These are phyloP conservation scores for Tachysurus fulvidraco DNA, from an alignment of 2,113 vertebrate genomes.

Conservation along the genomic window DNA sequence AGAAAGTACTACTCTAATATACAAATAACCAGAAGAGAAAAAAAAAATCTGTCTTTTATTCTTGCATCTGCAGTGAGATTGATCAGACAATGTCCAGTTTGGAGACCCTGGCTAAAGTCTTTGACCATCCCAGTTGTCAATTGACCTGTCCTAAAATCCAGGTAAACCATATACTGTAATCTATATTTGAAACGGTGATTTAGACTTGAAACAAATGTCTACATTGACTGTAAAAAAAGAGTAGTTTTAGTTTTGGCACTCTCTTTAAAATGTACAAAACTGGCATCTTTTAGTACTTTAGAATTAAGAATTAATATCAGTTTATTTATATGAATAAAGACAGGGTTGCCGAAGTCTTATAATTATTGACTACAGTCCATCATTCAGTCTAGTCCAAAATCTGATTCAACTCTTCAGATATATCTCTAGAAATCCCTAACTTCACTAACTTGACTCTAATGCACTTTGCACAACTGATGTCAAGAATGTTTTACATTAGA, in stretches of 20 bases:
- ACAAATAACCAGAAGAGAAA: background rate
- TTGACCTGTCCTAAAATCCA: conserved; percentile 66
- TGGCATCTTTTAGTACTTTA: background rate
- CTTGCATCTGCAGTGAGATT: conserved; percentile 75
- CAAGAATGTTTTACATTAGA: background rate
- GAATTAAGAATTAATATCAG: background rate
- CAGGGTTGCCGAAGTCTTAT: background rate
- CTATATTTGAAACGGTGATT: background rate
- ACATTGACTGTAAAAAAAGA: background rate
- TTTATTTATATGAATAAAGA: background rate
- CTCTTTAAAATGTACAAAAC: conserved; percentile 1
- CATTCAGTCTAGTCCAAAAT: background rate
- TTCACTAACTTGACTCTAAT: background rate
- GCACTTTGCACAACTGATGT: background rate
- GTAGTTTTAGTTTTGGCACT: background rate
- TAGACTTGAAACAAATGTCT: background rate
- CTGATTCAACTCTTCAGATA: background rate
- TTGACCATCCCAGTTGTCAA: conserved; percentile 73
- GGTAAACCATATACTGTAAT: conserved; percentile 66
- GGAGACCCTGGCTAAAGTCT: conserved; percentile 81
- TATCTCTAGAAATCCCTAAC: background rate
- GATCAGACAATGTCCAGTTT: conserved; percentile 79
- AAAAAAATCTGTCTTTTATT: conserved; percentile 13
- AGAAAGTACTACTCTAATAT: background rate
- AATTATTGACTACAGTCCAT: background rate